These are phyloP conservation scores for Ammodramus savannarum DNA, from an alignment of 2,113 vertebrate species.

Conservation along the genomic window DNA sequence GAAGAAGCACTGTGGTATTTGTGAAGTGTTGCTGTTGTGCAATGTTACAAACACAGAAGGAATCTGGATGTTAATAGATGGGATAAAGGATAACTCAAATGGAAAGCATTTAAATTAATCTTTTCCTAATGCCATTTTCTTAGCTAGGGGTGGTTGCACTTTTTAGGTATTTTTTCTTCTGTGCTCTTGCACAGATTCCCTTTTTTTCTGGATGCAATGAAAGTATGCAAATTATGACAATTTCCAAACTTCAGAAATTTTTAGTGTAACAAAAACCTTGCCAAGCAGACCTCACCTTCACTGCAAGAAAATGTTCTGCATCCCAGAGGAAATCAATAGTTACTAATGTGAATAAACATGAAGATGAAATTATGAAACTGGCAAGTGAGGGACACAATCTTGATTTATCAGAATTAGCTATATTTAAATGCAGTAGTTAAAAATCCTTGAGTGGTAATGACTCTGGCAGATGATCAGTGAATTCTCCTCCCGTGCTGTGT, in stretches of 20 bases:
- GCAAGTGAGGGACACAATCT: neutral
- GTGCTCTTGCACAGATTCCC: neutral
- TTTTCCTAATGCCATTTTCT: neutral
- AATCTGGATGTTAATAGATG: neutral
- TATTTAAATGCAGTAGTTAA: neutral
- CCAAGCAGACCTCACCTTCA: neutral
- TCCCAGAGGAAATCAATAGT: neutral
- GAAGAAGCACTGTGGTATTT: neutral
- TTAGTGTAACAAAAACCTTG: neutral
- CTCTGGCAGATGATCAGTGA: neutral
- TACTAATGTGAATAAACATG: neutral
- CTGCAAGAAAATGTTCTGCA: neutral
- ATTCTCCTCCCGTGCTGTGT: fast-evolving
- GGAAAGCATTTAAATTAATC: neutral
- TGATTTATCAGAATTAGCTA: neutral
- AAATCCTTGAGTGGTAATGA: neutral
- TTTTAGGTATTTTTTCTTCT: neutral
- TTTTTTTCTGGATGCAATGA: neutral
- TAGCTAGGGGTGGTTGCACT: neutral
- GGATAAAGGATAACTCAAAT: neutral
- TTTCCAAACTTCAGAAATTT: neutral
- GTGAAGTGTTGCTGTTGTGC: neutral
- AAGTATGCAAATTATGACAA: neutral
- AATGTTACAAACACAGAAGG: neutral
- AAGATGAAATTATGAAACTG: neutral